Evolutionary conservation across 2,113 vertebrate genomes (phyloP).

Genomic region (Blennius ocellaris): DNA sequence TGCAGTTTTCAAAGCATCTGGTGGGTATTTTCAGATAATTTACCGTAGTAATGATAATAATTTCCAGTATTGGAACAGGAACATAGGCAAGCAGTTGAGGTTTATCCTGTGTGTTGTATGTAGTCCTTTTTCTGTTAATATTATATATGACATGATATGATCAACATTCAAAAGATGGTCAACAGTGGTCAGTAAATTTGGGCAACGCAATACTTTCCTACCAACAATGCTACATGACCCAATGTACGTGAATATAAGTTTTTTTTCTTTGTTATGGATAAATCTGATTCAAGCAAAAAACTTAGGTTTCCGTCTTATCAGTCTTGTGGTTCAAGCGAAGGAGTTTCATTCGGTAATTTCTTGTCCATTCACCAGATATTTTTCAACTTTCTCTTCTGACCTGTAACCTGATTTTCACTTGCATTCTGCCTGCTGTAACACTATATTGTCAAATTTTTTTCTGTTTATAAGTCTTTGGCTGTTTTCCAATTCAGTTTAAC

Average conservation of each 20-base stretch:
- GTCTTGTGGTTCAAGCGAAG: background rate
- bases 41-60: slow-evolving; percentile 5
- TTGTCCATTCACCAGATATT: background rate
- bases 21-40: slow-evolving; percentile 23
- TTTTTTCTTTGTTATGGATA: background rate
- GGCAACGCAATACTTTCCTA: background rate
- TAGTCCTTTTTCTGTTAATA: no score
- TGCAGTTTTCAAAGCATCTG: slow-evolving; percentile 20
- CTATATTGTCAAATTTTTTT: no score
- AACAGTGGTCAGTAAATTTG: background rate
- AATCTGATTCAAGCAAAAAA: background rate
- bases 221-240: background rate
- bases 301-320: background rate
- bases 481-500: no score
- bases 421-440: background rate
- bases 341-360: background rate
- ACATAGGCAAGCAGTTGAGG: background rate
- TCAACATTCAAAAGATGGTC: background rate
- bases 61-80: background rate
- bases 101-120: background rate
- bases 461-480: no score
- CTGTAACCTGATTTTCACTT: background rate
- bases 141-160: no score
- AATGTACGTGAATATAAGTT: background rate
- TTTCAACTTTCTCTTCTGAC: background rate